Percentiles rank a stretch among this genome's conserved stretches.
These are phyloP conservation scores for Aphodius granarius DNA, from an alignment of 2,888 invertebrate genomes.

Conservation along the genomic window DNA sequence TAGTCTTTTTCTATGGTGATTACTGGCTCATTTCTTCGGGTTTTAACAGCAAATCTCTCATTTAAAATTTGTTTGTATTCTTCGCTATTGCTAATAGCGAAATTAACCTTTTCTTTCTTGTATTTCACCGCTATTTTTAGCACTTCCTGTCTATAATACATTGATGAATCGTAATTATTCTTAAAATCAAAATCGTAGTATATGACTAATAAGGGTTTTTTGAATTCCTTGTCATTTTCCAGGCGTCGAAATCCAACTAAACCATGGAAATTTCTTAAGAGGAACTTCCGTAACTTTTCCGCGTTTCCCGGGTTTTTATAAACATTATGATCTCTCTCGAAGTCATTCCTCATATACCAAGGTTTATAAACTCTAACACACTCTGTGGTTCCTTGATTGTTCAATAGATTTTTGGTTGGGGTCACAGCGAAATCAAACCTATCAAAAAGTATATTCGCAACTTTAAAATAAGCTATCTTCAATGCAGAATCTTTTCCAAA, in stretches of 20 bases:
- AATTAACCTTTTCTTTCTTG: neutral
- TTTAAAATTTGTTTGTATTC: neutral
- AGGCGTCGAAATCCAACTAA: constrained; percentile 15
- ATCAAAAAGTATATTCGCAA: constrained; percentile 17
- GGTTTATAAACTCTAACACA: constrained; percentile 18
- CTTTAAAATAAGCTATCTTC: constrained; percentile 16
- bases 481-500: constrained; percentile 3
- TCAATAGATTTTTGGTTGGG: neutral
- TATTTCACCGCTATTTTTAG: constrained; percentile 8
- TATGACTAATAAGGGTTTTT: neutral
- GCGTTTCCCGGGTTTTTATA: constrained; percentile 10
- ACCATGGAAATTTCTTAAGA: constrained; percentile 16
- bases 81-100: constrained; percentile 7
- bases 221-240: constrained; percentile 15
- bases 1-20: neutral
- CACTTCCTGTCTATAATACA: neutral
- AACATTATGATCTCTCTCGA: constrained; percentile 12
- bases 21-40: neutral
- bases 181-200: constrained; percentile 16
- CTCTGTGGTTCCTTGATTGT: constrained; percentile 5
- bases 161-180: neutral
- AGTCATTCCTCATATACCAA: constrained; percentile 19
- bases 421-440: constrained; percentile 19
- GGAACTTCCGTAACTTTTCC: constrained; percentile 9
- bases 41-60: neutral